Evolutionary conservation across 35 echinoderm and acorn worm genomes (phyloP).

Genomic region (Apostichopus japonicus): DNA sequence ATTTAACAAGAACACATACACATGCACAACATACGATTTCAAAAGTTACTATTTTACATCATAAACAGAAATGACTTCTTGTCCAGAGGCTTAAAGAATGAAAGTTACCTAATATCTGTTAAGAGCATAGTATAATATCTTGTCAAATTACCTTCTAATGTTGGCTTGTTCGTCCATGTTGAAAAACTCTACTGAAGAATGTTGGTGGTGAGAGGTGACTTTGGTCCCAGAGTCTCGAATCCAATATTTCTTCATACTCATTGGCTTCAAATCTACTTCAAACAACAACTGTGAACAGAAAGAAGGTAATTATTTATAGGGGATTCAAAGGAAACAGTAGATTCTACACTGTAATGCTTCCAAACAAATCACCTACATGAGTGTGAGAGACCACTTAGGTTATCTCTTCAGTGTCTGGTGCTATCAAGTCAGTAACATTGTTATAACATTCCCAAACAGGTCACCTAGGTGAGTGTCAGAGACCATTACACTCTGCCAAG

Average conservation of each 20-base stretch:
- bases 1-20: not conserved
- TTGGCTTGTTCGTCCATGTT: slow-evolving; percentile 57
- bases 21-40: not conserved
- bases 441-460: not conserved
- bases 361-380: no score
- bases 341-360: not conserved
- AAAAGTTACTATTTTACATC: no score
- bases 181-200: slow-evolving; percentile 72
- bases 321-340: not conserved
- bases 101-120: no score
- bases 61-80: not conserved
- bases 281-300: slow-evolving; percentile 82
- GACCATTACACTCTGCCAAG: no score
- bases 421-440: no score
- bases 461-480: no score
- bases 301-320: no score
- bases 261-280: slow-evolving; percentile 77
- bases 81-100: no score
- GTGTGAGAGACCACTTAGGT: no score
- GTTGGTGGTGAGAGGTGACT: slow-evolving; percentile 64
- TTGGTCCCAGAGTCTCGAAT: slow-evolving; percentile 69
- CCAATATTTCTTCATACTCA: slow-evolving; percentile 84
- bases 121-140: not conserved
- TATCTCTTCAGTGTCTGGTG: no score
- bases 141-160: slow-evolving; percentile 42